phyloP scores from a whole-genome alignment of 2,113 vertebrate species.

The Sturnus vulgaris region DNA sequence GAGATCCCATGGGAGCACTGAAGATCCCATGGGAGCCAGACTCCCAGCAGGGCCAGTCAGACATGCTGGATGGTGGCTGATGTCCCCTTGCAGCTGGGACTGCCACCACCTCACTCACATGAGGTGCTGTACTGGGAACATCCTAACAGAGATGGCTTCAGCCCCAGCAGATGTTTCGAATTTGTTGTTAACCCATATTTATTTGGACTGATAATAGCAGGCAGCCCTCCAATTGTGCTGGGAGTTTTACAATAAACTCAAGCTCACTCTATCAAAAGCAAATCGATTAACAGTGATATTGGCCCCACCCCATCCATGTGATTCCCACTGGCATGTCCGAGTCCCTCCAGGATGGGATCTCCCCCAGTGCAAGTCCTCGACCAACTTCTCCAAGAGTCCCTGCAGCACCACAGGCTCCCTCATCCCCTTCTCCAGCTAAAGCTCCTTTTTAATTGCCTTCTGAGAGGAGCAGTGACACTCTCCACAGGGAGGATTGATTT shows the following conservation, averaged over 20 bases:
- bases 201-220: slow-evolving; percentile 28
- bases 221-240: not conserved
- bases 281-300: not conserved
- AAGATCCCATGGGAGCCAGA: not conserved
- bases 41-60: not conserved
- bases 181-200: slow-evolving; percentile 35
- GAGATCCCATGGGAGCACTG: rapidly evolving
- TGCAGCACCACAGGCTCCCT: rapidly evolving
- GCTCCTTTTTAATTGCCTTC: slow-evolving; percentile 6
- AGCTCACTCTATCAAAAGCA: not conserved
- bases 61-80: rapidly evolving
- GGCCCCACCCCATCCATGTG: not conserved
- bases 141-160: not conserved
- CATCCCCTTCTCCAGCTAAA: not conserved
- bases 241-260: not conserved
- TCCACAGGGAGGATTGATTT: slow-evolving; percentile 1
- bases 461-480: not conserved
- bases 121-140: not conserved
- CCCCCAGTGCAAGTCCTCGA: not conserved
- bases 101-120: not conserved
- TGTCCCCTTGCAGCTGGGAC: not conserved
- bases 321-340: rapidly evolving
- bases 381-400: not conserved
- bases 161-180: slow-evolving; percentile 39
- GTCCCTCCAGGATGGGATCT: not conserved